A percentile compares a stretch with the other conserved stretches of the same genome.
Conservation (phyloP, 1,140 invertebrate species). For the Aporrectodea caliginosa region DNA sequence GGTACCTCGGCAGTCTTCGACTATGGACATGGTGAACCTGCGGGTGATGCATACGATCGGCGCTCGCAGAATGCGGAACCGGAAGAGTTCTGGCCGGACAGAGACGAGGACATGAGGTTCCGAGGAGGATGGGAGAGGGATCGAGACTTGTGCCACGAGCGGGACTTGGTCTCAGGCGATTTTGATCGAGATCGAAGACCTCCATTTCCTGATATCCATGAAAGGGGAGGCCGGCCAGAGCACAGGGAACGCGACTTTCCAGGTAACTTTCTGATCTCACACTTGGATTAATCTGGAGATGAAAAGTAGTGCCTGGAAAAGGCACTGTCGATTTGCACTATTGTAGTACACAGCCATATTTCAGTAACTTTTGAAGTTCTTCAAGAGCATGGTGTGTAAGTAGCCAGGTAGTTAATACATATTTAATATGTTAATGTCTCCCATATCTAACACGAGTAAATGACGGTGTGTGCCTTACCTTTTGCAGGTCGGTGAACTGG, state of each 20-base stretch:
- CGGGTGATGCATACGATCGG: conserved; percentile 21
- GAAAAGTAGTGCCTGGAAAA: too few relatives aligned
- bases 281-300: too few relatives aligned
- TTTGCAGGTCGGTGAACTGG: too few relatives aligned
- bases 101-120: background rate
- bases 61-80: background rate
- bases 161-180: background rate
- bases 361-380: too few relatives aligned
- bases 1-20: conserved; percentile 42
- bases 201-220: background rate
- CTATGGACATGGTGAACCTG: conserved; percentile 41
- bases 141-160: background rate
- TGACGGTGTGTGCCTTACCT: too few relatives aligned
- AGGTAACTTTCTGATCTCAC: background rate
- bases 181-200: background rate
- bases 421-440: too few relatives aligned
- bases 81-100: background rate
- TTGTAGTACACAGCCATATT: too few relatives aligned
- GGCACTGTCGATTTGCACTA: too few relatives aligned
- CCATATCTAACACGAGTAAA: too few relatives aligned
- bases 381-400: too few relatives aligned
- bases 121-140: background rate
- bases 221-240: background rate
- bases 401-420: too few relatives aligned
- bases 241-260: background rate